Percentiles rank a stretch among this genome's conserved stretches.
phyloP scores from a whole-genome alignment of 2,888 invertebrate genomes.

The Andrena trimmerana region DNA sequence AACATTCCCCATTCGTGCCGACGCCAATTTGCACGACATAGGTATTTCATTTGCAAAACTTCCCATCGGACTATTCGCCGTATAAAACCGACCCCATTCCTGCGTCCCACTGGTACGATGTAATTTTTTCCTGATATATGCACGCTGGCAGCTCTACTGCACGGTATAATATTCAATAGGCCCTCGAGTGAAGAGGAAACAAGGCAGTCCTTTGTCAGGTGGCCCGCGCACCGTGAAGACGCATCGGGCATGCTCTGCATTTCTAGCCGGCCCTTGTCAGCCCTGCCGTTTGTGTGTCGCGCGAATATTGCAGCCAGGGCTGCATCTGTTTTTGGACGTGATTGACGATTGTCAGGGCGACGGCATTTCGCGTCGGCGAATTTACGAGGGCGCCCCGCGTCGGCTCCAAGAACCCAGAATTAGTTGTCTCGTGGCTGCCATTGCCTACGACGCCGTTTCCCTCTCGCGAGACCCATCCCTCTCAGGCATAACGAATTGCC shows the following conservation, averaged over 20 bases:
- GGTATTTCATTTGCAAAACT: neutral
- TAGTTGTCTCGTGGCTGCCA: conserved; percentile 51
- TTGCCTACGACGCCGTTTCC: neutral
- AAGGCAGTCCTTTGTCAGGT: conserved; percentile 68
- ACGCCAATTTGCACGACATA: too few relatives aligned
- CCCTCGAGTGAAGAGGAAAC: conserved; percentile 36
- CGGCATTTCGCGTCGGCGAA: conserved; percentile 56
- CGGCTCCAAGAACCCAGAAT: conserved; percentile 56
- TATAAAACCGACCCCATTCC: too few relatives aligned
- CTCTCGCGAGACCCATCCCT: neutral
- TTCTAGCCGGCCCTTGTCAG: conserved; percentile 65
- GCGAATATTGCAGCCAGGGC: conserved; percentile 58
- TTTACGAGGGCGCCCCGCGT: conserved; percentile 55
- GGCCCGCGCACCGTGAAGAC: conserved; percentile 70
- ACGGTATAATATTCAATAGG: conserved; percentile 31
- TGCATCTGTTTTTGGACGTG: conserved; percentile 74
- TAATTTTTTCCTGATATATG: conserved; percentile 1
- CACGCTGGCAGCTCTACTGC: neutral
- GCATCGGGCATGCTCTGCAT: conserved; percentile 70
- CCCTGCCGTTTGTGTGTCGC: conserved; percentile 57
- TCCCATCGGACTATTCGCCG: too few relatives aligned
- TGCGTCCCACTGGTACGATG: neutral
- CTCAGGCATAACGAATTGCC: conserved; percentile 6
- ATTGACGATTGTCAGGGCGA: conserved; percentile 72
- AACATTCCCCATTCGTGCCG: too few relatives aligned